Evolutionary conservation across 2,888 invertebrate genomes (phyloP).

Genomic region (Pandemis heparana): DNA sequence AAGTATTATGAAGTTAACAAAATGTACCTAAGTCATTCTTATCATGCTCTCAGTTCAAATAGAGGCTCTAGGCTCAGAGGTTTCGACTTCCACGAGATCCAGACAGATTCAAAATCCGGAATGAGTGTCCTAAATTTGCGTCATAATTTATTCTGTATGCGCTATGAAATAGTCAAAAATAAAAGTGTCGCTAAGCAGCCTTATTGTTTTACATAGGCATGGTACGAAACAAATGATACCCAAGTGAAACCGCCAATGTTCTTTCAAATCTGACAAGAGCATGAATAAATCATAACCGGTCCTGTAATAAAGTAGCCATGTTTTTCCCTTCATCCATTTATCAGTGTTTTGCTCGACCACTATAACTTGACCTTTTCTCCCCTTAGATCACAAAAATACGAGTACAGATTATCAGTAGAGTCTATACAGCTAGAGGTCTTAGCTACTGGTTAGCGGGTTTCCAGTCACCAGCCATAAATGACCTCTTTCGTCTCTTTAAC

Average conservation of each 20-base stretch:
- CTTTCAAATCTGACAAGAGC: slow-evolving; percentile 77
- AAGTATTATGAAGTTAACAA: too few species aligned
- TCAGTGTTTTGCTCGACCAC: slow-evolving; percentile 72
- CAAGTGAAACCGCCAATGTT: slow-evolving; percentile 63
- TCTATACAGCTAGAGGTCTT: slow-evolving; percentile 21
- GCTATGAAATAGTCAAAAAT: too few species aligned
- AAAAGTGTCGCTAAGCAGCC: background rate
- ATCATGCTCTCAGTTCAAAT: too few species aligned
- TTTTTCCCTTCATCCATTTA: slow-evolving; percentile 80
- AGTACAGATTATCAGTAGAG: slow-evolving; percentile 7
- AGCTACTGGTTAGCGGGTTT: slow-evolving; percentile 14
- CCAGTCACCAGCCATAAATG: slow-evolving; percentile 19
- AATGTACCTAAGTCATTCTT: too few species aligned
- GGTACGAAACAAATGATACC: slow-evolving; percentile 48
- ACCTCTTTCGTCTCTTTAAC: slow-evolving; percentile 19
- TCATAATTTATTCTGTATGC: too few species aligned
- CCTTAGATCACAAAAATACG: slow-evolving; percentile 30
- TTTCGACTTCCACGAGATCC: too few species aligned
- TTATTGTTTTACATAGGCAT: background rate
- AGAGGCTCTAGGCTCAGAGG: too few species aligned
- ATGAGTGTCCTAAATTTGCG: too few species aligned
- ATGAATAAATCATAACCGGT: slow-evolving; percentile 83
- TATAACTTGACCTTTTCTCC: slow-evolving; percentile 53
- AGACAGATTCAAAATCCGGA: too few species aligned
- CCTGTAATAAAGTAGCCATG: slow-evolving; percentile 83